Conservation (phyloP, 2,888 invertebrate genomes). For the Drosophila multiciliata region DNA sequence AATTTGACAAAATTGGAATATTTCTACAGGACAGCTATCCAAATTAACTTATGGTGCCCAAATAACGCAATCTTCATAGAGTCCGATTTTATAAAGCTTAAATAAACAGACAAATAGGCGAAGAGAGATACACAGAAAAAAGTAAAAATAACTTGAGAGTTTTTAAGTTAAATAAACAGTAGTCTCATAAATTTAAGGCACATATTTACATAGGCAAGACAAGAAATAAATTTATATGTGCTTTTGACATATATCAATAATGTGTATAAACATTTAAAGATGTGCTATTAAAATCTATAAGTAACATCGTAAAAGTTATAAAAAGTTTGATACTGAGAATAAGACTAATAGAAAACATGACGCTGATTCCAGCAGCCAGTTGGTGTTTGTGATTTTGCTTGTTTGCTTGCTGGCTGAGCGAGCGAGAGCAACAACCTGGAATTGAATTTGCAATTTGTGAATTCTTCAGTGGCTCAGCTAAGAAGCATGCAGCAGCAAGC, state of each 20-base stretch:
- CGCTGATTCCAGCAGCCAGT: slow-evolving; percentile 22
- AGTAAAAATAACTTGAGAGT: slow-evolving; percentile 9
- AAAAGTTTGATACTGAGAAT: slow-evolving; percentile 6
- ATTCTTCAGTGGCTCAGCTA: slow-evolving; percentile 53
- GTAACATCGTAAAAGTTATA: slow-evolving; percentile 1
- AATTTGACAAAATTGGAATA: slow-evolving; percentile 29
- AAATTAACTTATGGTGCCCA: slow-evolving; percentile 38
- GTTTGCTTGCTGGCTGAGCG: slow-evolving; percentile 16
- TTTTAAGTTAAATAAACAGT: background rate
- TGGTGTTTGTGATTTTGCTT: background rate
- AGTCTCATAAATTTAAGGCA: background rate
- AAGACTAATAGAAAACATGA: slow-evolving; percentile 32
- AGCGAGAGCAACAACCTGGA: slow-evolving; percentile 78
- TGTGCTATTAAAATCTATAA: slow-evolving; percentile 6
- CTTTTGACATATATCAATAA: slow-evolving; percentile 2
- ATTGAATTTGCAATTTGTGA: slow-evolving; percentile 77
- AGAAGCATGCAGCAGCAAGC: slow-evolving; percentile 25
- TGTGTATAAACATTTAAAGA: background rate
- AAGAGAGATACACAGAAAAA: background rate
- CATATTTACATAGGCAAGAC: background rate
- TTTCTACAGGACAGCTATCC: slow-evolving; percentile 28
- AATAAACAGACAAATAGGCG: background rate
- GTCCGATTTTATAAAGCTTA: background rate
- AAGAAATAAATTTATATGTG: background rate
- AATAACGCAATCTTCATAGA: slow-evolving; percentile 27